phyloP scores from a whole-genome alignment of 2,888 invertebrate species.

The Caradrina kadenii region DNA sequence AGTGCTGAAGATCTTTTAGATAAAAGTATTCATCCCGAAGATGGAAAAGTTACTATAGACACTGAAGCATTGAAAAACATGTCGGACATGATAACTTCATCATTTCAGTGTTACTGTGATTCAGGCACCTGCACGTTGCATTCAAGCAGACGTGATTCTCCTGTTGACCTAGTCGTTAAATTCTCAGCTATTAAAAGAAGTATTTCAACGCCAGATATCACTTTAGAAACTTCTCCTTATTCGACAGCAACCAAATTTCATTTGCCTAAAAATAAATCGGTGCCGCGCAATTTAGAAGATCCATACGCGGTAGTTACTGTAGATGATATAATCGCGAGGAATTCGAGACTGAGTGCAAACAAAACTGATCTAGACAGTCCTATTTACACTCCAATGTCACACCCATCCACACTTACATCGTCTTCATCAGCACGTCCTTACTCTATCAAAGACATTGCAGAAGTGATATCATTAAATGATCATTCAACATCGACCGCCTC shows the following conservation, averaged over 20 bases:
- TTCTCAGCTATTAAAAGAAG: conserved; percentile 87
- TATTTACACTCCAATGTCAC: conserved; percentile 78
- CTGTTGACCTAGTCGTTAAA: conserved; percentile 79
- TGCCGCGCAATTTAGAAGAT: conserved; percentile 82
- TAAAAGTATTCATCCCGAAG: conserved; percentile 70
- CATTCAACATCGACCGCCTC: conserved; percentile 78
- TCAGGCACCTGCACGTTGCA: conserved; percentile 81
- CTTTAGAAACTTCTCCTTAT: conserved; percentile 79
- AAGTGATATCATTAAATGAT: conserved; percentile 81
- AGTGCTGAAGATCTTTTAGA: conserved; percentile 87
- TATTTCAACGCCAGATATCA: conserved; percentile 87
- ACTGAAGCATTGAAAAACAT: conserved; percentile 74
- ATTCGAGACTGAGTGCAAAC: conserved; percentile 40
- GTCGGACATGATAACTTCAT: conserved; percentile 78
- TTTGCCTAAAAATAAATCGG: conserved; percentile 81
- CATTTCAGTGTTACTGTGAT: conserved; percentile 87
- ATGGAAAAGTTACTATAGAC: conserved; percentile 79
- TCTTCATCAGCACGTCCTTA: conserved; percentile 81
- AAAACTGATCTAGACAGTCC: conserved; percentile 68
- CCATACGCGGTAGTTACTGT: conserved; percentile 82
- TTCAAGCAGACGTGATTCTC: conserved; percentile 76
- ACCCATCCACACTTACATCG: conserved; percentile 78
- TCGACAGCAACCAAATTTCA: conserved; percentile 73
- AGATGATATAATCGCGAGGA: conserved; percentile 76
- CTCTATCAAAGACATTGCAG: conserved; percentile 85